These are phyloP conservation scores for Caenorhabditis sp. DNA, from an alignment of 2,888 invertebrate species.

Conservation along the genomic window DNA sequence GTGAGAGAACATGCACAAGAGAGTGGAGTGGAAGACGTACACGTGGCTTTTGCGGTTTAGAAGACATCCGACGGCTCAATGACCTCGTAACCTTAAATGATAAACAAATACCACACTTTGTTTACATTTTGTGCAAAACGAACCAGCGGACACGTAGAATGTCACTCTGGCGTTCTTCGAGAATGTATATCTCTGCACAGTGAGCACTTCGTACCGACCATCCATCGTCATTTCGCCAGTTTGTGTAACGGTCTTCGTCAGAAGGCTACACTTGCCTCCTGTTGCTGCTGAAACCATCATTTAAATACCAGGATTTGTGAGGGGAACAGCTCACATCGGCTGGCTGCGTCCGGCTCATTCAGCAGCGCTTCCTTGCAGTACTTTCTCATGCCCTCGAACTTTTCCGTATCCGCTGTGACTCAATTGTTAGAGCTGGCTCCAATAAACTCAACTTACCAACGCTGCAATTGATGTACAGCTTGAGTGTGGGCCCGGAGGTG, in stretches of 20 bases:
- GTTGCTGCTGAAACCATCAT: no score
- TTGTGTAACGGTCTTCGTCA: background rate
- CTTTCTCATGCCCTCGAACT: background rate
- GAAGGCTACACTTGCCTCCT: background rate
- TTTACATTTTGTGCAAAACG: no score
- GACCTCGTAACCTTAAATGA: no score
- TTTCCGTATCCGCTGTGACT: constrained; percentile 13
- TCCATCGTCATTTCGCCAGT: background rate
- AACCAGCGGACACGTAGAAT: constrained; percentile 9
- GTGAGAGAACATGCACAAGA: background rate
- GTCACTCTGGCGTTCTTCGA: constrained; percentile 6
- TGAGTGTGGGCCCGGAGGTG: background rate
- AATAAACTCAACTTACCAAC: constrained; percentile 11
- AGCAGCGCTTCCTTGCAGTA: constrained; percentile 12
- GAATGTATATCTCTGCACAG: constrained; percentile 10
- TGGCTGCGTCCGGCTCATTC: no score
- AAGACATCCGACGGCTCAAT: no score
- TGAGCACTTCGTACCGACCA: constrained; percentile 3
- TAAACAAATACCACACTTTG: no score
- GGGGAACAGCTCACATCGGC: no score
- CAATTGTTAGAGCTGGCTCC: background rate
- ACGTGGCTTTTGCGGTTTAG: background rate
- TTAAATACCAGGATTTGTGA: no score
- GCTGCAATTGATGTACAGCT: constrained; percentile 11
- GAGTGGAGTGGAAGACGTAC: background rate